phyloP scores from a whole-genome alignment of 2,113 vertebrate species.

The Cyanistes caeruleus region DNA sequence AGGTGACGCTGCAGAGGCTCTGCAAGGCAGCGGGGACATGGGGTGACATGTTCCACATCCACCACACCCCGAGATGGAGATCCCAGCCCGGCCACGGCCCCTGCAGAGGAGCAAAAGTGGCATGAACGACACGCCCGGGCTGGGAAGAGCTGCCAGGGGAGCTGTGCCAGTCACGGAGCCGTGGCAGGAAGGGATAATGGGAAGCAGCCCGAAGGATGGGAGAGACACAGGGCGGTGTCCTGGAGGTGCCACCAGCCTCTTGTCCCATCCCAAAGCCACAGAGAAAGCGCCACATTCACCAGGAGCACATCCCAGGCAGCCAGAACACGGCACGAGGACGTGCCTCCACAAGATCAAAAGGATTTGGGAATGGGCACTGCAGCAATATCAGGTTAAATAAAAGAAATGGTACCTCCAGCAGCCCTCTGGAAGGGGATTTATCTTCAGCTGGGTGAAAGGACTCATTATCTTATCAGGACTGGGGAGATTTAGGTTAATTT shows the following conservation, averaged over 20 bases:
- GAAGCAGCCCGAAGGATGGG: background rate
- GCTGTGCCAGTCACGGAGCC: background rate
- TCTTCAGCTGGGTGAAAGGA: background rate
- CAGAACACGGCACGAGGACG: accelerated
- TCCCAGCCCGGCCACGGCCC: background rate
- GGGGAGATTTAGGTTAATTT: background rate
- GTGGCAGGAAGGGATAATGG: background rate
- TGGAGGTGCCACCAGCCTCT: background rate
- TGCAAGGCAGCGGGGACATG: background rate
- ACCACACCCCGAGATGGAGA: background rate
- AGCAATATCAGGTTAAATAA: accelerated
- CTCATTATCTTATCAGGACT: accelerated
- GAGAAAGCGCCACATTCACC: background rate
- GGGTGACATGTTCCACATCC: background rate
- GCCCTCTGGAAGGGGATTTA: background rate
- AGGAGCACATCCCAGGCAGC: background rate
- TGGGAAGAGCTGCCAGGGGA: background rate
- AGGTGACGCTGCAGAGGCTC: background rate
- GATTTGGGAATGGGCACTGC: accelerated
- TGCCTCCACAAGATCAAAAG: accelerated
- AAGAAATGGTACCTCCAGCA: background rate
- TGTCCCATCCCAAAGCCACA: background rate
- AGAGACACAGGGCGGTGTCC: background rate
- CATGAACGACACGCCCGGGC: background rate
- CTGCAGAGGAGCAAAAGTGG: background rate